Percentiles rank a stretch among this genome's conserved stretches.
Evolutionary conservation across 2,797 vertebrate species (phyloP).

Genomic region (Botia almorhae): DNA sequence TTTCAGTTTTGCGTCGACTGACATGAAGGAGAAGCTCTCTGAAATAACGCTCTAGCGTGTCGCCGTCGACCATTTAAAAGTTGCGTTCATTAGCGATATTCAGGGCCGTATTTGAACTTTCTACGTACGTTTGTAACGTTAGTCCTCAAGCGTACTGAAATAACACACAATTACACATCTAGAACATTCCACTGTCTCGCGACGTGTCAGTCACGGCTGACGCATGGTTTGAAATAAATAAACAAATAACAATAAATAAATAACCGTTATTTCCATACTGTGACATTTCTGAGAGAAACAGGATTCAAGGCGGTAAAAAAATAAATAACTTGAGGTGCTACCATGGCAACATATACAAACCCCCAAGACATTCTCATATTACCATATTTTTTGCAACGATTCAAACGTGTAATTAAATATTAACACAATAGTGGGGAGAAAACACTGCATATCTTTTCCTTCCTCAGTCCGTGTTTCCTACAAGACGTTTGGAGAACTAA

Average conservation of each 20-base stretch:
- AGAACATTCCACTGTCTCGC: too few relatives aligned
- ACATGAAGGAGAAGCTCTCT: background rate
- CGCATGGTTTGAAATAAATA: too few relatives aligned
- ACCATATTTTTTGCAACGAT: background rate
- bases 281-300: too few relatives aligned
- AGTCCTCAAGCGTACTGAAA: background rate
- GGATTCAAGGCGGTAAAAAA: too few relatives aligned
- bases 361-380: background rate
- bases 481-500: constrained; percentile 17
- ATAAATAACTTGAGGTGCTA: background rate
- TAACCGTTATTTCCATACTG: too few relatives aligned
- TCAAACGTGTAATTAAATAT: background rate
- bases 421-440: background rate
- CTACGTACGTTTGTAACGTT: background rate
- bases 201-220: too few relatives aligned
- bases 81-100: constrained; percentile 20
- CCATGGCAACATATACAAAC: constrained; percentile 11
- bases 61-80: constrained; percentile 31
- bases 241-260: too few relatives aligned
- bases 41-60: constrained; percentile 21
- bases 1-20: constrained; percentile 7
- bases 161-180: too few relatives aligned
- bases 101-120: constrained; percentile 9
- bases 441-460: background rate
- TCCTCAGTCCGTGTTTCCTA: background rate